phyloP scores from a whole-genome alignment of 2,113 vertebrate species.

The Pollimyrus isidori region DNA sequence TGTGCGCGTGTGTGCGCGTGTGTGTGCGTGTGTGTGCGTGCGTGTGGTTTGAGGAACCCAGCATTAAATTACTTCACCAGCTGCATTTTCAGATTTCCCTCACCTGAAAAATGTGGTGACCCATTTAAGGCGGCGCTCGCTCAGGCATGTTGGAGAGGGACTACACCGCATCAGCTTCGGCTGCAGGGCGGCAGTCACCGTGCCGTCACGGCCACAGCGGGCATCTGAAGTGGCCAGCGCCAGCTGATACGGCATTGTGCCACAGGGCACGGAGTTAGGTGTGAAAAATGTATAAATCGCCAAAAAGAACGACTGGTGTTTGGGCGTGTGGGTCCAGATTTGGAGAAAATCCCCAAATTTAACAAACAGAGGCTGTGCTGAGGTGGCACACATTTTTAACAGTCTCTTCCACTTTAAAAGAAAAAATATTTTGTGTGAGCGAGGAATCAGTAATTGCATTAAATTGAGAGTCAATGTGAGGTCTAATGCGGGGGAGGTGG shows the following conservation, averaged over 20 bases:
- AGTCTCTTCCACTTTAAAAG: neutral
- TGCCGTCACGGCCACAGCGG: neutral
- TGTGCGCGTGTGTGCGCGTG: too few species aligned
- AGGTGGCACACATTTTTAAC: neutral
- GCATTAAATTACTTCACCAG: neutral
- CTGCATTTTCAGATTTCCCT: neutral
- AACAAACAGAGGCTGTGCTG: neutral
- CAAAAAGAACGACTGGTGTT: neutral
- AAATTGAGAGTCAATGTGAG: neutral
- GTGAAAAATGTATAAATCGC: neutral
- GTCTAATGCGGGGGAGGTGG: neutral
- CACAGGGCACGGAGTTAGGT: neutral
- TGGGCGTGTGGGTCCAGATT: neutral
- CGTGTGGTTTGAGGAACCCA: neutral
- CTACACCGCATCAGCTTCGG: too few species aligned
- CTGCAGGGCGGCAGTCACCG: neutral
- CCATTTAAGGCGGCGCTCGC: neutral
- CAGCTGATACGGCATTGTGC: neutral
- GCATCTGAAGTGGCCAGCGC: neutral
- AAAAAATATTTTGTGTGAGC: neutral
- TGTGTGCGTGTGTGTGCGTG: neutral
- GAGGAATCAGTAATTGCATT: neutral
- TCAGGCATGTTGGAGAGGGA: neutral
- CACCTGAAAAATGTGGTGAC: conserved; percentile 4
- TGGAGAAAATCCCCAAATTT: neutral